Evolutionary conservation across 1,140 invertebrate species (phyloP), one percentile per base, ranked within the genome.

Genomic region (Condylostylus longicornis): DNA sequence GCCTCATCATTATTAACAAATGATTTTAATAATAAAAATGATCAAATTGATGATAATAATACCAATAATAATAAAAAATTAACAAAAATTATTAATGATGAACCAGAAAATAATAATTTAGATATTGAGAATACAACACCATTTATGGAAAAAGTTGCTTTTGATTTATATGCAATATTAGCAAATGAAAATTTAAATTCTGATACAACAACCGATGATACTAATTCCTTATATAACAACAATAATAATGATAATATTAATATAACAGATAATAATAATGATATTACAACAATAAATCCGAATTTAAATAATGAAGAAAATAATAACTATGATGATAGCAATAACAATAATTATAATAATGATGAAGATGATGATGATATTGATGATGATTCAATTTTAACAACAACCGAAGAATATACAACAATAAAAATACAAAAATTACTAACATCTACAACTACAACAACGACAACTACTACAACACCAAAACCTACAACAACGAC

Each of bases 161-260:
- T 83, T 12, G 81, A 85, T 48, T 57, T 85, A 13, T 85, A 84
- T 44, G 81, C 80, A 0, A 77, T 81, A 44, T 62, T 80, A 10
- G 77, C 77, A n/a, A 76, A 77, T 28, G 79, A 72, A 44, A 81
- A 81, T 47, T 58, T 80, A 18, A 73, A 77, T 23, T 74, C 73
- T 40, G 72, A 76, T 48, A 63, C 68, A 21, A 54, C 51, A 5
- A 53, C 56, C 10, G 43, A 30, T 6, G 33, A 23, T 15, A 27
- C 32, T 18, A 46, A 40, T 23, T n/a, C n/a, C n/a, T n/a, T n/a
- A n/a, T n/a, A n/a, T n/a, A n/a, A n/a, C n/a, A n/a, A n/a, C n/a
- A n/a, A n/a, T n/a, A n/a, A 14, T 22, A 17, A 21, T n/a, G 3
- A 40, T n/a, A 28, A 21, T 18, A 23, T 27, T n/a, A 23, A 62